Evolutionary conservation across 2,888 invertebrate genomes (phyloP).

Genomic region (Dryobotodes eremita): DNA sequence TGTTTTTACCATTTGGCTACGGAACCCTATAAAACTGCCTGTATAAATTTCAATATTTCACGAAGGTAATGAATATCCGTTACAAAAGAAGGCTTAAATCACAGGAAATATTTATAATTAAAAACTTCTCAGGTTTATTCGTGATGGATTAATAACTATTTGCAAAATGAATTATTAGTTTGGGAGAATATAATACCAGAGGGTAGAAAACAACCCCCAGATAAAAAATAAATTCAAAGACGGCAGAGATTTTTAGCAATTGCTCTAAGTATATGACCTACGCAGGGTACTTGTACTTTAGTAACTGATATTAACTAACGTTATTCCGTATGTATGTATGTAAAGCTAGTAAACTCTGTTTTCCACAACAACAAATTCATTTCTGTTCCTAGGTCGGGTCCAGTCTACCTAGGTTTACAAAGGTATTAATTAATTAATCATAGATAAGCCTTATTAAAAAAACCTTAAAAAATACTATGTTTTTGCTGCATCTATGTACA

Average conservation of each 20-base stretch:
- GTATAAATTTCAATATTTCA: constrained; percentile 30
- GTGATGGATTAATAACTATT: constrained; percentile 13
- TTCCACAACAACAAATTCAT: not conserved
- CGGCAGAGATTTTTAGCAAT: not conserved
- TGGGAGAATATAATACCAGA: not conserved
- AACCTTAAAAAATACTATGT: not conserved
- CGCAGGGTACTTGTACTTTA: not conserved
- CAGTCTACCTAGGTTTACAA: not conserved
- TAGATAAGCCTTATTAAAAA: no score
- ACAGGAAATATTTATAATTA: constrained; percentile 18
- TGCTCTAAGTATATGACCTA: not conserved
- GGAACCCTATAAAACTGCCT: not conserved
- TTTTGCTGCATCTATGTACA: constrained; percentile 7
- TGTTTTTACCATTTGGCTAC: not conserved
- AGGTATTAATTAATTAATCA: not conserved
- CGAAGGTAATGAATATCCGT: constrained; percentile 7
- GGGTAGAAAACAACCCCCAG: not conserved
- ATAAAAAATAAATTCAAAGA: not conserved
- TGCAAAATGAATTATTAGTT: constrained; percentile 1
- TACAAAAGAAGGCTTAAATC: constrained; percentile 13
- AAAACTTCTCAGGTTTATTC: constrained; percentile 21
- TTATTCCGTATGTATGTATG: no score
- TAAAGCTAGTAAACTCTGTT: not conserved
- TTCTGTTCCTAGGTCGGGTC: not conserved
- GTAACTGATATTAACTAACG: no score